Conservation (phyloP, 1,140 invertebrate genomes). For the Drosophila equinoxialis region DNA sequence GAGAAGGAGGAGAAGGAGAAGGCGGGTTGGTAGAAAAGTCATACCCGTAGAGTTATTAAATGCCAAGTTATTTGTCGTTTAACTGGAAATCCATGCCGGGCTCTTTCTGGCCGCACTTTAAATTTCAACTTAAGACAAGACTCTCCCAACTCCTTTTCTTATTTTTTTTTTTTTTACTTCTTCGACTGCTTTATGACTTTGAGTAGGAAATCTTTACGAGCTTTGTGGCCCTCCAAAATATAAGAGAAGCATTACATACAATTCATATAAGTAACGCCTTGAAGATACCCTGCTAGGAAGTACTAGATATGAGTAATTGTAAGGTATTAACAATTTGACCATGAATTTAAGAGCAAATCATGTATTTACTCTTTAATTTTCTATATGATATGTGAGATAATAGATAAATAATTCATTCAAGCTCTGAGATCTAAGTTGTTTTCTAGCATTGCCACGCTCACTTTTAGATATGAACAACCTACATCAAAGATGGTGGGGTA, state of each 20-base stretch:
- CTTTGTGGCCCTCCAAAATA: constrained; percentile 39
- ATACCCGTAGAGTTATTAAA: constrained; percentile 71
- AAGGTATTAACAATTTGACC: too few species aligned
- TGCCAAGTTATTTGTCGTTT: constrained; percentile 81
- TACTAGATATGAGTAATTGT: too few species aligned
- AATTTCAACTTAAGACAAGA: constrained; percentile 56
- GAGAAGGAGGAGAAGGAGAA: background rate
- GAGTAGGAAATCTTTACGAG: constrained; percentile 79
- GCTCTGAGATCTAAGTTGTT: too few species aligned
- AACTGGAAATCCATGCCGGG: constrained; percentile 73
- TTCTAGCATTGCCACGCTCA: too few species aligned
- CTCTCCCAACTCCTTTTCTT: constrained; percentile 21
- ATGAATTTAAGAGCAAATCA: too few species aligned
- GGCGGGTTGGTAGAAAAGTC: constrained; percentile 7
- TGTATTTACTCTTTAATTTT: too few species aligned
- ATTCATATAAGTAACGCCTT: background rate
- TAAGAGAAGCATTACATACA: background rate
- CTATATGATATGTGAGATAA: too few species aligned
- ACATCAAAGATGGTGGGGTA: too few species aligned
- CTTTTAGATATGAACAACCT: too few species aligned
- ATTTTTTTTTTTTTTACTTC: constrained; percentile 14
- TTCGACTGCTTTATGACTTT: constrained; percentile 72
- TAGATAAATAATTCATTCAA: too few species aligned
- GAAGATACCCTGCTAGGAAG: background rate
- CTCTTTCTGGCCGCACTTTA: constrained; percentile 53